These are phyloP conservation scores for Syritta pipiens DNA, from an alignment of 2,888 invertebrate species.

Conservation along the genomic window DNA sequence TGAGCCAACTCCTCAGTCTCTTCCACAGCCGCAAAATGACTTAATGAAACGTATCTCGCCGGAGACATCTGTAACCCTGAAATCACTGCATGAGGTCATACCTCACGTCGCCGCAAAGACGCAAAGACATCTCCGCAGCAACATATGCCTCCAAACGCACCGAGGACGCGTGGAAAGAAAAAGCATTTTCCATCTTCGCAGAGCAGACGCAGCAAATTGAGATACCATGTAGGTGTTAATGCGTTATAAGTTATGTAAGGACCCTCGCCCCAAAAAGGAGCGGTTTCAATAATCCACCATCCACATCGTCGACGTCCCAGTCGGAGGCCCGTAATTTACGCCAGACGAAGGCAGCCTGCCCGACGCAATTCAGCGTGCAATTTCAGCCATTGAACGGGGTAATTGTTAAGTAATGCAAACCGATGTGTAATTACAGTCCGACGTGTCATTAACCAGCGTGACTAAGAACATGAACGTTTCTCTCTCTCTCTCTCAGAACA, in stretches of 20 bases:
- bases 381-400: constrained; percentile 58
- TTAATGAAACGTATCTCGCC: constrained; percentile 63
- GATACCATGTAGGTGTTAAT: constrained; percentile 69
- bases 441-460: constrained; percentile 51
- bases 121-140: no score
- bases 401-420: constrained; percentile 65
- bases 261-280: constrained; percentile 67
- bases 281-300: constrained; percentile 58
- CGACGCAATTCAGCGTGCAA: constrained; percentile 31
- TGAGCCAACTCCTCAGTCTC: constrained; percentile 52
- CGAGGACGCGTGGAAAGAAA: constrained; percentile 19
- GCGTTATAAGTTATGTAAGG: constrained; percentile 69
- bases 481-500: constrained; percentile 11
- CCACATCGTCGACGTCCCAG: background rate
- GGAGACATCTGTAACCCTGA: constrained; percentile 69
- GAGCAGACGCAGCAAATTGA: constrained; percentile 54
- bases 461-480: constrained; percentile 24
- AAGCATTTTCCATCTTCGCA: constrained; percentile 5
- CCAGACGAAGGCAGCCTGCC: constrained; percentile 49
- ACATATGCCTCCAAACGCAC: constrained; percentile 20
- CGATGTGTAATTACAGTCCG: constrained; percentile 59
- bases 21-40: constrained; percentile 52
- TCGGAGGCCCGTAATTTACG: constrained; percentile 62
- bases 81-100: constrained; percentile 68
- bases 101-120: constrained; percentile 9